Percentiles rank a stretch among this genome's conserved stretches.
Evolutionary conservation across 2,113 vertebrate species (phyloP).

Genomic region (Neopipo cinnamomea): DNA sequence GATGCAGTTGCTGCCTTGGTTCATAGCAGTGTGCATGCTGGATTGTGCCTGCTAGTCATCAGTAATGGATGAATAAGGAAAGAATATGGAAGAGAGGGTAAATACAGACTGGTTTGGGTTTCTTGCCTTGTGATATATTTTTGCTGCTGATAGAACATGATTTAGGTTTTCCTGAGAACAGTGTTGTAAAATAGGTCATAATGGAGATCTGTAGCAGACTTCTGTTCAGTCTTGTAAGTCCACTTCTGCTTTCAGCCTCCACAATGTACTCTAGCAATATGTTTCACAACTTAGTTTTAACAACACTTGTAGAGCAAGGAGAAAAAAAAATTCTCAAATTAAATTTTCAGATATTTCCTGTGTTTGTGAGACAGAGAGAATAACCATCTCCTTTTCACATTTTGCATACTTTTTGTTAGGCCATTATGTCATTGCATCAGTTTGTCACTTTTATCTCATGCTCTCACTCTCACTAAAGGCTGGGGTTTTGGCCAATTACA

Average conservation of each 20-base stretch:
- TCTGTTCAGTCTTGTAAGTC: background rate
- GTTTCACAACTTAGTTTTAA: background rate
- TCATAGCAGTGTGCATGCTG: accelerated
- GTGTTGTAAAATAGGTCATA: background rate
- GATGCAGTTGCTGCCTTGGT: background rate
- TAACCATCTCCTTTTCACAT: background rate
- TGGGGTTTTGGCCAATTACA: background rate
- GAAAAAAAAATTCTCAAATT: background rate
- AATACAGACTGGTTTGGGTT: background rate
- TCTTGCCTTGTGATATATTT: background rate
- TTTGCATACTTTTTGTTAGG: background rate
- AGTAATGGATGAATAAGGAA: background rate
- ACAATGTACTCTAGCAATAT: background rate
- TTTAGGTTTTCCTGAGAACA: background rate
- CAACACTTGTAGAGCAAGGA: background rate
- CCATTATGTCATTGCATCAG: background rate
- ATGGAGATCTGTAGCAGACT: background rate
- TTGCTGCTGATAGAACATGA: background rate
- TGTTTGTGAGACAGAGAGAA: background rate
- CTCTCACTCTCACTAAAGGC: background rate
- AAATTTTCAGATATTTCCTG: background rate
- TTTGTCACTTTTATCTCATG: background rate
- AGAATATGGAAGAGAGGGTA: background rate
- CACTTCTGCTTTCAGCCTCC: background rate
- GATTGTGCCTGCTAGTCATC: background rate